phyloP scores from a whole-genome alignment of 2,797 vertebrate species.

The Eleutherodactylus coqui region DNA sequence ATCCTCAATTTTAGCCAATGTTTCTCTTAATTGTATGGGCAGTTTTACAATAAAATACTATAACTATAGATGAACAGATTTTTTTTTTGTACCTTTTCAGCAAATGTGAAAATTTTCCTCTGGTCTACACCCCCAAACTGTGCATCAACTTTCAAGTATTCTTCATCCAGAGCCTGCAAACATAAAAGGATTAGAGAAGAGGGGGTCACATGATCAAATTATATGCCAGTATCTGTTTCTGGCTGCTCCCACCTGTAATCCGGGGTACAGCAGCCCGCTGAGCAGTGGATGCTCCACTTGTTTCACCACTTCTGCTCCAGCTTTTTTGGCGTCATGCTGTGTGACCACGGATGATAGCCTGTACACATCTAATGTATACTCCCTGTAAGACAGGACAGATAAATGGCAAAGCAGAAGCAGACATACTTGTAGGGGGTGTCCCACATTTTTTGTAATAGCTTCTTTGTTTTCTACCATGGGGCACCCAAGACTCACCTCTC shows the following conservation, averaged over 20 bases:
- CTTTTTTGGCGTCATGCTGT: conserved; percentile 96
- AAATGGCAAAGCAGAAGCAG: neutral
- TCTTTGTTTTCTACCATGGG: no score
- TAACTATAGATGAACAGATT: neutral
- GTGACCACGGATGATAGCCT: conserved; percentile 92
- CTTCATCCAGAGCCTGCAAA: conserved; percentile 92
- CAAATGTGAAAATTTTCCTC: conserved; percentile 98
- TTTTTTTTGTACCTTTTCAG: conserved; percentile 88
- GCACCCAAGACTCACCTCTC: no score
- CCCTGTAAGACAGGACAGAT: conserved; percentile 73
- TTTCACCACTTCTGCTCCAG: conserved; percentile 97
- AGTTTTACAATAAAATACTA: neutral
- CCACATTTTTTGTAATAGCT: no score
- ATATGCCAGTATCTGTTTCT: neutral
- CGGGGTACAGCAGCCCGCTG: conserved; percentile 95
- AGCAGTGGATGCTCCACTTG: conserved; percentile 96
- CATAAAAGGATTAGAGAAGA: neutral
- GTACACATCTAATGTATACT: conserved; percentile 96
- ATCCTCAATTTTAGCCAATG: no score
- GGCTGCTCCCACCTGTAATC: conserved; percentile 86
- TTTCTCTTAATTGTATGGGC: no score
- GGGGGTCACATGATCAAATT: neutral
- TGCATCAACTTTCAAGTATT: conserved; percentile 94
- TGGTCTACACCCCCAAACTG: conserved; percentile 98
- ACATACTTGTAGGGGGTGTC: no score